A percentile compares a stretch with the other conserved stretches of the same genome.
These are phyloP conservation scores for Crax fasciolata DNA, from an alignment of 2,797 vertebrate genomes.

Conservation along the genomic window DNA sequence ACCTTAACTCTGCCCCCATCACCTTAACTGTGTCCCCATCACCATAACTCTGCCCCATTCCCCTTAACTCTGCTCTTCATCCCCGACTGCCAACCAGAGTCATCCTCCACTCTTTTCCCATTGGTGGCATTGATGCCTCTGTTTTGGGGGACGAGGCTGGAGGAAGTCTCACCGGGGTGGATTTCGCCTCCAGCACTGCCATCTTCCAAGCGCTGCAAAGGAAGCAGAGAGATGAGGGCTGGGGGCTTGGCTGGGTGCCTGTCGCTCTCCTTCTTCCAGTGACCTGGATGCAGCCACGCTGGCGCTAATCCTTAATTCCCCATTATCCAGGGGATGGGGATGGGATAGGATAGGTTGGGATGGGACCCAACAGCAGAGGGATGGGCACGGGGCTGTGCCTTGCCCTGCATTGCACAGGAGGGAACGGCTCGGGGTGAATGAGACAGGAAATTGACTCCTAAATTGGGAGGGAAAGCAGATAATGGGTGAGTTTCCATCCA, in stretches of 20 bases:
- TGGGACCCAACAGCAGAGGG: rapidly evolving
- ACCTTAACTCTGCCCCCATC: too few relatives aligned
- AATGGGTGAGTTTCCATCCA: not conserved
- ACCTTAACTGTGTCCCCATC: not conserved
- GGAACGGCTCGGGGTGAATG: rapidly evolving
- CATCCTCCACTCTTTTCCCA: not conserved
- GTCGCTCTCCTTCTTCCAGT: rapidly evolving
- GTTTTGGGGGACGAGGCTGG: rapidly evolving
- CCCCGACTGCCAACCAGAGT: not conserved
- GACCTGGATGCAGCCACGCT: rapidly evolving
- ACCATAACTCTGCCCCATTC: not conserved
- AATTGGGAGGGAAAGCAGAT: rapidly evolving
- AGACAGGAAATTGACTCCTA: not conserved
- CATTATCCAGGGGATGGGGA: rapidly evolving
- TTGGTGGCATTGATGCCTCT: not conserved
- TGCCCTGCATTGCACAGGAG: not conserved
- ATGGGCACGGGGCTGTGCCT: not conserved
- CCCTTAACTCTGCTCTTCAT: not conserved
- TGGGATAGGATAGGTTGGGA: not conserved
- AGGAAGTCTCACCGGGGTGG: slow-evolving; percentile 88
- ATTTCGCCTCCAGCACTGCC: slow-evolving; percentile 89
- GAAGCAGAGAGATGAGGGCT: not conserved
- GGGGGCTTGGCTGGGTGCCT: rapidly evolving
- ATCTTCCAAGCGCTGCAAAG: slow-evolving; percentile 93
- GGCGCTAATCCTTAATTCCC: not conserved